Evolutionary conservation across 2,888 invertebrate species (phyloP).

Genomic region (Silvanus unidentatus): DNA sequence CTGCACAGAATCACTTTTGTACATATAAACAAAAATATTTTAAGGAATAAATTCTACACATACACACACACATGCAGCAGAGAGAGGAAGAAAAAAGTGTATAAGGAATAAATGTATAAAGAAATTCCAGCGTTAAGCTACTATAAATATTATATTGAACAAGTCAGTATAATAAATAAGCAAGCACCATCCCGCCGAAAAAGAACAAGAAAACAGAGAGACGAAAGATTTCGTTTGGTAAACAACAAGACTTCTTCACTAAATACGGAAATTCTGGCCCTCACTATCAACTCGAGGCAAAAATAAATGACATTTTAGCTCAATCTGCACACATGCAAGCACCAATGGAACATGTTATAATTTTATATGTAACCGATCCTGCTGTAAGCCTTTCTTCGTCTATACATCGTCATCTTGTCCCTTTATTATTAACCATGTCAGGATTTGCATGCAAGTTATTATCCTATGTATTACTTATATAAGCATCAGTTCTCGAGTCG

Average conservation of each 20-base stretch:
- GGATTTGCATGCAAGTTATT: conserved; percentile 32
- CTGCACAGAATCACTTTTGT: too few species aligned
- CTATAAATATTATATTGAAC: too few species aligned
- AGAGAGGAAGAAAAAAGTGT: too few species aligned
- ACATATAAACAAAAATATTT: too few species aligned
- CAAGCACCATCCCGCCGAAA: too few species aligned
- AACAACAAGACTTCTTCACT: conserved; percentile 26
- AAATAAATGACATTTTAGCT: conserved; percentile 38
- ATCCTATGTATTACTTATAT: conserved; percentile 20
- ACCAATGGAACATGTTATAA: conserved; percentile 32
- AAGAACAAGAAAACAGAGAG: too few species aligned
- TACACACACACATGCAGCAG: too few species aligned
- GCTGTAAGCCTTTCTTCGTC: conserved; percentile 33
- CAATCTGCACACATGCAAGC: conserved; percentile 35
- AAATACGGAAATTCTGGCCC: conserved; percentile 38
- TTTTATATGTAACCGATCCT: conserved; percentile 37
- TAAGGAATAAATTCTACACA: too few species aligned
- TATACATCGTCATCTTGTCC: conserved; percentile 20
- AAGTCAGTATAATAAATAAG: too few species aligned
- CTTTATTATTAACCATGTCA: conserved; percentile 13
- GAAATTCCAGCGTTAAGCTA: too few species aligned
- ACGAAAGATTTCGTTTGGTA: not conserved
- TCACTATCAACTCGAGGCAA: conserved; percentile 19
- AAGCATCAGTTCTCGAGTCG: conserved; percentile 3
- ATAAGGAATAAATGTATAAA: too few species aligned